Base-by-base conservation (phyloP, 2,888 invertebrate genomes). In the Cryptocephalus primarius region DNA sequence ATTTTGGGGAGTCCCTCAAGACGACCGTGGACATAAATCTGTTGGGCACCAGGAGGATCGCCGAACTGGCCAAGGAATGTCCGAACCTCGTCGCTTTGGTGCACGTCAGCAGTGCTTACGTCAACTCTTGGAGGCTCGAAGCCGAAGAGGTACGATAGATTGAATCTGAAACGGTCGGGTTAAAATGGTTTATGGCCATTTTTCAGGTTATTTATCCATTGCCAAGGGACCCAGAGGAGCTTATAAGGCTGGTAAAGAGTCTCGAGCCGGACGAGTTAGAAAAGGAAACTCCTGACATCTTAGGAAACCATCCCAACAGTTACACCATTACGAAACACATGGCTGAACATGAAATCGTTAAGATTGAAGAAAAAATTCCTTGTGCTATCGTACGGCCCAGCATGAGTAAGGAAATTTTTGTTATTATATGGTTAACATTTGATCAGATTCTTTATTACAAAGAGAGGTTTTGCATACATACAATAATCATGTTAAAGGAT, bases 281-380 rank as follows among this genome's bases (percentile, higher is more conserved):
- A 13, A 73, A 76, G 51, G 67, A 79, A 48, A 85, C 88, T 34
- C 78, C 83, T 4, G 75, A 75, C 53, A 61, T 88, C 10, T 64
- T 89, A 2, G 84, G 84, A 46, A 74, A 79, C 32, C 91, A 93
- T 61, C 90, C 93, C 0, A 97, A 97, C 67, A 89, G 93, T 0
- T 97, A 97, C 70, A 95, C 95, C 0, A 90, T 90, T 60, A 95
- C 95, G 0, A 97, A 97, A 69, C 93, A 94, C 57, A 73, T 97
- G 60, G 96, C 92, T 0, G 96, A 97, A 63, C 85, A 88, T 56
- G 85, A 93, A 65, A 80, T 97, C 2, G 77, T 81, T 36, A 84
- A 85, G 48, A 82, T 79, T 55, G 76, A 82, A 0, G 73, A 74
- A 0, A 60, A 74, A 13, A 76, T 95, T 54, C 89, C 93, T 0